Evolutionary conservation across 2,113 vertebrate species (phyloP).

Genomic region (Abramis brama): DNA sequence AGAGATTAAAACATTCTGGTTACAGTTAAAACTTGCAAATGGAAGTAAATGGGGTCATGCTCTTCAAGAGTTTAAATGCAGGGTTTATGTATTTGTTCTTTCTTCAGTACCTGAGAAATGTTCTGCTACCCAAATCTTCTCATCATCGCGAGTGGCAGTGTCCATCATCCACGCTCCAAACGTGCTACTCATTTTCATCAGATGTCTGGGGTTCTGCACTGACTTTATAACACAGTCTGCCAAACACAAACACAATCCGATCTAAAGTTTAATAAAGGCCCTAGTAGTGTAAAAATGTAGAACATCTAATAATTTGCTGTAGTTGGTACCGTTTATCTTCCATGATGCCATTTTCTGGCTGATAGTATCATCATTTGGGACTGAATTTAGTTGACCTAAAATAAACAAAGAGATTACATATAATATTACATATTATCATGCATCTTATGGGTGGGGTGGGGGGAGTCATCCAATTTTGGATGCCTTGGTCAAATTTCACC

Average conservation of each 20-base stretch:
- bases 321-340: conserved; percentile 56
- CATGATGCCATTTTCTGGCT: conserved; percentile 73
- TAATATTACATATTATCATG: background rate
- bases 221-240: conserved; percentile 83
- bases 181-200: conserved; percentile 81
- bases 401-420: background rate
- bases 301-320: background rate
- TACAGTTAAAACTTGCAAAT: background rate
- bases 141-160: conserved; percentile 77
- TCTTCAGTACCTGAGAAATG: conserved; percentile 88
- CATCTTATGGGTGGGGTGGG: background rate
- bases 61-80: background rate
- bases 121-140: conserved; percentile 89
- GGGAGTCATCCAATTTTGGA: background rate
- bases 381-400: conserved; percentile 75
- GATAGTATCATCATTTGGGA: conserved; percentile 83
- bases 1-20: background rate
- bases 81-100: no score
- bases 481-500: background rate
- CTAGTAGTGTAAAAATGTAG: background rate
- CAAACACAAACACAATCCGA: conserved; percentile 23
- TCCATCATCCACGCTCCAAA: conserved; percentile 95
- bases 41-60: background rate
- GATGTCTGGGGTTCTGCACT: conserved; percentile 81
- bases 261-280: background rate